These are phyloP conservation scores for Sebastes wilsoni DNA, from an alignment of 2,797 vertebrate species.

Conservation along the genomic window DNA sequence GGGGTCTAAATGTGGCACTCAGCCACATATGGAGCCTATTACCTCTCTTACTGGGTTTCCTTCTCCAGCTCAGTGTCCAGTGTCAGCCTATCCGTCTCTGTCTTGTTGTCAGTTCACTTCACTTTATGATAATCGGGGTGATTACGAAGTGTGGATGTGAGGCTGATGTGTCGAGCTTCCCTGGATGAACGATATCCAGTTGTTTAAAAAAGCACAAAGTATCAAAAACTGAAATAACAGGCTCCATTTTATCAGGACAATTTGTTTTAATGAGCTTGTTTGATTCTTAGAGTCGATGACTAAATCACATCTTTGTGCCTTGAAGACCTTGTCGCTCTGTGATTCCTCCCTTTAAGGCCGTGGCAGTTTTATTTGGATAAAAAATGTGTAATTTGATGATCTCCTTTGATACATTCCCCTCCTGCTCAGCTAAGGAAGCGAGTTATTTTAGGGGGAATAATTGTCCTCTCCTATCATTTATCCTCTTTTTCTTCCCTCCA, in stretches of 20 bases:
- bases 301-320: neutral
- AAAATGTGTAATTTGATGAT: neutral
- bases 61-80: slow-evolving; percentile 14
- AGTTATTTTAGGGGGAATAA: neutral
- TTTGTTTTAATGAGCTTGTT: slow-evolving; percentile 1
- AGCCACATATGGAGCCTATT: slow-evolving; percentile 62
- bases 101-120: slow-evolving; percentile 17
- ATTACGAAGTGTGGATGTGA: neutral
- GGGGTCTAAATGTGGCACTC: slow-evolving; percentile 46
- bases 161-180: neutral
- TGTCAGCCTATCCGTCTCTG: slow-evolving; percentile 25
- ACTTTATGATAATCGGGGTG: slow-evolving; percentile 9
- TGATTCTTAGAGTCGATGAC: neutral
- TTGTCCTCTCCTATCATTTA: neutral
- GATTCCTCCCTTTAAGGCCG: neutral
- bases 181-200: neutral
- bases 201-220: neutral
- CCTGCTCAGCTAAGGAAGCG: neutral
- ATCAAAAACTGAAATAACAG: neutral
- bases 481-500: neutral
- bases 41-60: slow-evolving; percentile 5
- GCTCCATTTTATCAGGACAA: neutral
- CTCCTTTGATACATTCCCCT: neutral
- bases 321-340: neutral
- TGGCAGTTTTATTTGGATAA: neutral